These are phyloP conservation scores for Cirrhinus molitorella DNA, from an alignment of 2,797 vertebrate genomes.

Conservation along the genomic window DNA sequence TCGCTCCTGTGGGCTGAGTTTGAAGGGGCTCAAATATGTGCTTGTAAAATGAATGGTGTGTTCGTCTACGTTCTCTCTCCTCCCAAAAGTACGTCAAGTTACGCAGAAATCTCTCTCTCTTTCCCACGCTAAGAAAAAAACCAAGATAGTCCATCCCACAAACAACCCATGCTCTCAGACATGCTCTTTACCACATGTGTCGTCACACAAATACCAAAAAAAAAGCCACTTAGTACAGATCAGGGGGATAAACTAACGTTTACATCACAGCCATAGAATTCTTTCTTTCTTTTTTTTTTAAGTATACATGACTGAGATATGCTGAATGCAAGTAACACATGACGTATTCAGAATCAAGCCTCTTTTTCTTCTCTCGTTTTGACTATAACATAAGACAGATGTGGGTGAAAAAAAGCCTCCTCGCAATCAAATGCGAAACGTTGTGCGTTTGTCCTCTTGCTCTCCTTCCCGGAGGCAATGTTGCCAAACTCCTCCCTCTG, in stretches of 20 bases:
- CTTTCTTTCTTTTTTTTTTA: no score
- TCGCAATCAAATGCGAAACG: neutral
- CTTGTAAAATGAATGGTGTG: conserved; percentile 33
- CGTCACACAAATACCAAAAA: conserved; percentile 10
- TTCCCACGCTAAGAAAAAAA: conserved; percentile 59
- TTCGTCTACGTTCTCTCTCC: conserved; percentile 6
- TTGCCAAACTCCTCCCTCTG: neutral
- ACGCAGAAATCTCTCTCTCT: conserved; percentile 31
- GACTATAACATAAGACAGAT: neutral
- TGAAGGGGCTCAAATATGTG: conserved; percentile 24
- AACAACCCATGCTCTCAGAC: conserved; percentile 18
- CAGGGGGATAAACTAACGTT: no score
- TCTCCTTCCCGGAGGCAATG: neutral
- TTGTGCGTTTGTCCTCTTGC: neutral
- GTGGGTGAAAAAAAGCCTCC: neutral
- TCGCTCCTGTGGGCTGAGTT: conserved; percentile 42
- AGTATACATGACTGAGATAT: neutral
- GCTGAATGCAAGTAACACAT: neutral
- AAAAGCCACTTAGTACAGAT: neutral
- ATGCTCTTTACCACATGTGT: conserved; percentile 18
- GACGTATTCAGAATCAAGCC: neutral
- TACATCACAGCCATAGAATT: neutral
- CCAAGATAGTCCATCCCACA: conserved; percentile 8
- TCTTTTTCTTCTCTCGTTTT: neutral
- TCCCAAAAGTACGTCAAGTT: neutral